These are phyloP conservation scores for Seriola aureovittata DNA, from an alignment of 2,113 vertebrate genomes.

Conservation along the genomic window DNA sequence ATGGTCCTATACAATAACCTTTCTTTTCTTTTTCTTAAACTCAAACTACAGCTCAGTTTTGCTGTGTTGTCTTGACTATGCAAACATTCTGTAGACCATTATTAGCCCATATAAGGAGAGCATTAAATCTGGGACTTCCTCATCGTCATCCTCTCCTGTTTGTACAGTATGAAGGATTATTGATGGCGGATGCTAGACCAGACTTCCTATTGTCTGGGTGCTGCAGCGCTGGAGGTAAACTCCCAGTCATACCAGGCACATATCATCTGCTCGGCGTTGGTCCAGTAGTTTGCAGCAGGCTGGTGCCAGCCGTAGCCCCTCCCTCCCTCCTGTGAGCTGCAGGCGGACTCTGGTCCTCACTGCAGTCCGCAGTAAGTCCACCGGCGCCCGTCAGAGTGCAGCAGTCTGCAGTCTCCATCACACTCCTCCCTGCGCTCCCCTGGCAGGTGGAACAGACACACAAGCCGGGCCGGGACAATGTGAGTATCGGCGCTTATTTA, in stretches of 20 bases:
- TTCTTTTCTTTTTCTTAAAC: too few relatives aligned
- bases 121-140: neutral
- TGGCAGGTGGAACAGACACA: constrained; percentile 52
- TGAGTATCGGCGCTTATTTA: constrained; percentile 50
- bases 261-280: neutral
- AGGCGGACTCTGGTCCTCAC: constrained; percentile 33
- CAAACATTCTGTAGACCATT: neutral
- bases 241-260: neutral
- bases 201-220: neutral
- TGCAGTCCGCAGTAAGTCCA: constrained; percentile 64
- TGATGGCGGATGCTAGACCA: neutral
- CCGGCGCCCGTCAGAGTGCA: constrained; percentile 43
- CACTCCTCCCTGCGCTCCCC: constrained; percentile 47
- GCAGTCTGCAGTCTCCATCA: constrained; percentile 67
- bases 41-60: neutral
- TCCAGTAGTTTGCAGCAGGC: neutral
- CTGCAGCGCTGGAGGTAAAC: constrained; percentile 14
- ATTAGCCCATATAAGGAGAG: neutral
- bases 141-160: neutral
- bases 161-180: neutral
- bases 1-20: too few relatives aligned
- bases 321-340: constrained; percentile 24
- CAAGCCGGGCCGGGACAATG: constrained; percentile 51
- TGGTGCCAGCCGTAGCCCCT: constrained; percentile 1
- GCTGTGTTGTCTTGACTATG: neutral